Evolutionary conservation across 64 coral and sea anemone species (phyloP).

Genomic region (Montipora efflorescens): DNA sequence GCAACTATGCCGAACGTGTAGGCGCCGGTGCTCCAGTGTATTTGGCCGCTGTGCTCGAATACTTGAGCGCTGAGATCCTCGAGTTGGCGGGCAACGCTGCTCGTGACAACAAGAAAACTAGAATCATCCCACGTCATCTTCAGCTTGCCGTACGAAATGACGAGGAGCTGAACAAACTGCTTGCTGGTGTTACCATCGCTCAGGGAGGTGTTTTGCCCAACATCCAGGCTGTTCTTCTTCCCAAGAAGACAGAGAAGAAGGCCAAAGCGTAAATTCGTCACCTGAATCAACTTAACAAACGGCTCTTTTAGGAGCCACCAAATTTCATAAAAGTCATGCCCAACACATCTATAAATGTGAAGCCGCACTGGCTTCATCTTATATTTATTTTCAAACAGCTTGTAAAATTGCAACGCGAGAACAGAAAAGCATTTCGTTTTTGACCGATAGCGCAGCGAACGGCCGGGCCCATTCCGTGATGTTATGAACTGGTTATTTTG

Average conservation of each 20-base stretch:
- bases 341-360: neutral
- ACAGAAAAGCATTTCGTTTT: too few relatives aligned
- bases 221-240: conserved; percentile 66
- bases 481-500: too few relatives aligned
- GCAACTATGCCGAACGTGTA: neutral
- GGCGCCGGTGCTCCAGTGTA: neutral
- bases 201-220: conserved; percentile 18
- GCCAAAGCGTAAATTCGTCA: conserved; percentile 26
- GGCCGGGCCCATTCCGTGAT: too few relatives aligned
- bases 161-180: neutral
- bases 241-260: conserved; percentile 57
- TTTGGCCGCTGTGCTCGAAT: neutral
- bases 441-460: too few relatives aligned
- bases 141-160: neutral
- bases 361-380: neutral
- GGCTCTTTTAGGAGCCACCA: conserved; percentile 47
- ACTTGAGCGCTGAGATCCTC: neutral
- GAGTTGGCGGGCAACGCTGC: neutral
- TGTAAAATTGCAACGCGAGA: too few relatives aligned
- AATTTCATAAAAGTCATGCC: neutral
- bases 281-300: neutral
- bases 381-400: too few relatives aligned
- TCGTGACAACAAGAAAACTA: neutral
- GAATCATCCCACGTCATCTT: neutral
- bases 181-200: neutral